Percentiles rank a stretch among this genome's conserved stretches.
Conservation (phyloP, 1,140 invertebrate genomes). For the Panulirus ornatus region DNA sequence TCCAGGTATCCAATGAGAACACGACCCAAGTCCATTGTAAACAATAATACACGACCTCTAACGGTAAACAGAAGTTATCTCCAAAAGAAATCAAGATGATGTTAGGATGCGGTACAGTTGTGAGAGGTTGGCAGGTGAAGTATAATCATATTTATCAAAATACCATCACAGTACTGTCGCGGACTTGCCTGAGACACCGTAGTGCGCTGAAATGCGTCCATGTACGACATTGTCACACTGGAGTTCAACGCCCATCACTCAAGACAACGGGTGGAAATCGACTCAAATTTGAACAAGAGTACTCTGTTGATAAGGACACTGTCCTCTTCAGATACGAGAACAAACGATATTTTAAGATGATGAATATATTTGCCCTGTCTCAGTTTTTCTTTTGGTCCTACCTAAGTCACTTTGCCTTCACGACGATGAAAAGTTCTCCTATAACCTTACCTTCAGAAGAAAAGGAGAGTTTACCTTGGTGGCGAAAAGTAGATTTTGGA, state of each 20-base stretch:
- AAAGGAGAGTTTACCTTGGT: constrained; percentile 34
- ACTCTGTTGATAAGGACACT: constrained; percentile 26
- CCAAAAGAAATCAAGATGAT: too few relatives aligned
- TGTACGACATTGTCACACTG: background rate
- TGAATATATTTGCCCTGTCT: constrained; percentile 44
- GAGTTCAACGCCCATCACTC: background rate
- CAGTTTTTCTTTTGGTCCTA: constrained; percentile 58
- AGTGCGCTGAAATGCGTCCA: background rate
- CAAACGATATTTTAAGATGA: constrained; percentile 23
- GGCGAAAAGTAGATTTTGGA: constrained; percentile 52
- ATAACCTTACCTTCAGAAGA: background rate
- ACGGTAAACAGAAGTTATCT: too few relatives aligned
- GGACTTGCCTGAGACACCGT: background rate
- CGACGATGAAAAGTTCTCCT: constrained; percentile 30
- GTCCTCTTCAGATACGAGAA: constrained; percentile 45
- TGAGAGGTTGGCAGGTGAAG: too few relatives aligned
- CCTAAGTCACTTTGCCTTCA: constrained; percentile 46
- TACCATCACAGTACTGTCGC: background rate
- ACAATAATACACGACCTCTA: too few relatives aligned
- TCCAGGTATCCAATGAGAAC: too few relatives aligned
- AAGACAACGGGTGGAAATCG: background rate
- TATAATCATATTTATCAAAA: background rate
- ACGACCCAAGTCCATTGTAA: too few relatives aligned
- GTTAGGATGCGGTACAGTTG: too few relatives aligned
- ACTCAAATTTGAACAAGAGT: background rate